Evolutionary conservation across 2,888 invertebrate genomes (phyloP), one percentile per base, ranked within the genome.

Genomic region (Epinotia ramella): DNA sequence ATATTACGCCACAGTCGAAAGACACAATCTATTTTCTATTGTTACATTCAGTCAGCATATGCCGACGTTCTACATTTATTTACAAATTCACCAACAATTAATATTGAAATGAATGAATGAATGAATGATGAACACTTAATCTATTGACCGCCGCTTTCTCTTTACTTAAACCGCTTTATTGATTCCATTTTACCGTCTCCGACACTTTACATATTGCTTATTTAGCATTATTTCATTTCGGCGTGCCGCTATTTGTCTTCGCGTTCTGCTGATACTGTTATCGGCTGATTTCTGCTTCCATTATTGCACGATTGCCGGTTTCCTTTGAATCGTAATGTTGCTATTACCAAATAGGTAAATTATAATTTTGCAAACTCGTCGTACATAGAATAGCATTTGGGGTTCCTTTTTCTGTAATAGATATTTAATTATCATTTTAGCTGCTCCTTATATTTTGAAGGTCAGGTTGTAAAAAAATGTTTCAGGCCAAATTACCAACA

Each of bases 141-240:
- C 5, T 7, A 18, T 9, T 2, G 9, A 9, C 13, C 60, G n/a
- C 28, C 12, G 12, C 12, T 67, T 12, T 46, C 60, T 77, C 77
- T 69, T 65, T n/a, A 71, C 81, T 84, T 82, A 72, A 5, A 57
- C 79, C 79, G 70, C 80, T 78, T 83, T 89, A 91, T 92, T 89
- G 92, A 91, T 91, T 91, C 86, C 84, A 82, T 87, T 87, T 70
- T 66, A 73, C 86, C 88, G 84, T 86, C 87, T 84, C 88, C 85
- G 86, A 88, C 88, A 90, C 89, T 92, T 92, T 92, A 88, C 92
- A 93, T 93, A 93, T 91, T 90, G 92, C 92, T 92, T 92, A 90
- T 90, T 91, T 89, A 89, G 91, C 92, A 89, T 92, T 91, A 92
- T 92, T 91, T 92, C 90, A 91, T 91, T 88, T 88, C 83, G 84